Evolutionary conservation across 2,888 invertebrate species (phyloP).

Genomic region (Cryptocephalus moraei): DNA sequence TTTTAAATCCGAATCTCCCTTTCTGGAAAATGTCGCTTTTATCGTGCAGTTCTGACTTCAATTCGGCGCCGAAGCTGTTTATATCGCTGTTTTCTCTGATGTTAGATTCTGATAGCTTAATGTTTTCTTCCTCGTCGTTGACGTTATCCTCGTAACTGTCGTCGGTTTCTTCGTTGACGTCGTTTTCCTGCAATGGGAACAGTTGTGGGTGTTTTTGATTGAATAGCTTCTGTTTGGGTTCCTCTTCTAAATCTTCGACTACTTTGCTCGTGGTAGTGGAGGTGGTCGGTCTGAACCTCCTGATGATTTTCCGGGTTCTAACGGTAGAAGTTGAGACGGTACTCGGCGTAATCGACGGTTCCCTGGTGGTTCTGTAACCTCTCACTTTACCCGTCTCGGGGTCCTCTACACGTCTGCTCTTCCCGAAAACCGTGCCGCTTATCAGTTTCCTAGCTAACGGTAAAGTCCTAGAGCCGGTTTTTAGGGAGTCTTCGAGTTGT

Average conservation of each 20-base stretch:
- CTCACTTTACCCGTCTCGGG: conserved; percentile 8
- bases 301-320: conserved; percentile 20
- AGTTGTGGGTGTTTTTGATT: conserved; percentile 6
- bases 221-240: conserved; percentile 6
- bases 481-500: conserved; percentile 12
- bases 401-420: conserved; percentile 13
- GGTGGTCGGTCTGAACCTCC: conserved; percentile 20
- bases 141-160: conserved; percentile 16
- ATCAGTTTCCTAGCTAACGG: conserved; percentile 15
- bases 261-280: conserved; percentile 4
- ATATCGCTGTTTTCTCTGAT: conserved; percentile 35
- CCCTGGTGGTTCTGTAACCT: conserved; percentile 12
- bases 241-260: neutral
- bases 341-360: conserved; percentile 5
- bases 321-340: conserved; percentile 3
- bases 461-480: conserved; percentile 15
- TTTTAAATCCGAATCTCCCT: neutral
- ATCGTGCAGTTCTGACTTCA: conserved; percentile 6
- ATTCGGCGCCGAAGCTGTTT: conserved; percentile 18
- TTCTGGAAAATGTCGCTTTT: neutral
- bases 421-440: conserved; percentile 10
- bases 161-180: conserved; percentile 13
- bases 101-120: conserved; percentile 37
- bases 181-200: conserved; percentile 8
- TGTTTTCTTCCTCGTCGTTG: conserved; percentile 34